Conservation (phyloP, 2,113 vertebrate species). For the Girardinichthys multiradiatus region DNA sequence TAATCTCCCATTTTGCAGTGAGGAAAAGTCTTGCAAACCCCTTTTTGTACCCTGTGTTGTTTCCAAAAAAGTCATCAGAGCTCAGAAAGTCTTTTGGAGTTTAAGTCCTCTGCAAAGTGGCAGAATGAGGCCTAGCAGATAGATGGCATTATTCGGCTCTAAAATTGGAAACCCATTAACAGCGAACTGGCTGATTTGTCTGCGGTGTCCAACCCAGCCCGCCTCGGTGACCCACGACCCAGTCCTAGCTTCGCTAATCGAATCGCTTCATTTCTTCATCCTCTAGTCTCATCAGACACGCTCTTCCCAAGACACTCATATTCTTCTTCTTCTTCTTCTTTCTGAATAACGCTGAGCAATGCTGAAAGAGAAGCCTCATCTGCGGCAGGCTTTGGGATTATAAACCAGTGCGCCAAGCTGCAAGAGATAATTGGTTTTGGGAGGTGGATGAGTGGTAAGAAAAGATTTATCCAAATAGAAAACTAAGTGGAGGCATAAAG, state of each 20-base stretch:
- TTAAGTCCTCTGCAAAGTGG: constrained; percentile 39
- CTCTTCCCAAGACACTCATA: constrained; percentile 18
- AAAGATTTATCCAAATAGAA: neutral
- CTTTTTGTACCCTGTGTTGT: constrained; percentile 16
- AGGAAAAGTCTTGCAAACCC: constrained; percentile 6
- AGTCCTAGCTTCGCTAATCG: constrained; percentile 43
- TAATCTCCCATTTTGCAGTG: constrained; percentile 5
- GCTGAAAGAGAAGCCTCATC: constrained; percentile 39
- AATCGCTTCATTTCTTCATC: constrained; percentile 51
- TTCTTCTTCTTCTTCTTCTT: constrained; percentile 12
- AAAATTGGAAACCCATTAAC: constrained; percentile 58
- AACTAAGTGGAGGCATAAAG: constrained; percentile 23
- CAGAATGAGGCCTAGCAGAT: constrained; percentile 60
- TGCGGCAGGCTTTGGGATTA: constrained; percentile 46
- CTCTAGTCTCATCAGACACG: constrained; percentile 30
- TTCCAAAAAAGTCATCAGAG: constrained; percentile 31
- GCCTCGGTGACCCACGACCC: constrained; percentile 33
- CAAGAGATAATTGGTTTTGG: constrained; percentile 58
- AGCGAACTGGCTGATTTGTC: constrained; percentile 41
- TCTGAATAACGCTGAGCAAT: constrained; percentile 41
- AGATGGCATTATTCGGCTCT: constrained; percentile 51
- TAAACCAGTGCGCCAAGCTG: constrained; percentile 39
- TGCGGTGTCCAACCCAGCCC: constrained; percentile 22
- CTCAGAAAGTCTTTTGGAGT: constrained; percentile 37
- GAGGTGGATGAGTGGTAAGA: constrained; percentile 7